Conservation (phyloP, 2,888 invertebrate species). For the Anodontia alba region DNA sequence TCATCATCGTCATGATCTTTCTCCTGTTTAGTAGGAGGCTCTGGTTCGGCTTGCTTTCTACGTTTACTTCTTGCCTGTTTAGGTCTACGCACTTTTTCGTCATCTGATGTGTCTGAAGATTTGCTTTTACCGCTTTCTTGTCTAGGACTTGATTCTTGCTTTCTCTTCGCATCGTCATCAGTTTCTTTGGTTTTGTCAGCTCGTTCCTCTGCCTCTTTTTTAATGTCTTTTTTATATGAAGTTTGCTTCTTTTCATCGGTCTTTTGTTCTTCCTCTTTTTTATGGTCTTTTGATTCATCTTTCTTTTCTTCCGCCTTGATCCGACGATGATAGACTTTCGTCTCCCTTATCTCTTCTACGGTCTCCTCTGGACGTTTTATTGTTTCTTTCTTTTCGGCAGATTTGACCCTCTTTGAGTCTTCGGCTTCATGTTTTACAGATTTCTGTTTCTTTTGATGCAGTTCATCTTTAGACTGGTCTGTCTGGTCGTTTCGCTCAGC, state of each 20-base stretch:
- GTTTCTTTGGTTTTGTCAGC: background rate
- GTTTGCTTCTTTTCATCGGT: background rate
- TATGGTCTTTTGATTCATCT: background rate
- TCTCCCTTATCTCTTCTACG: too few species aligned
- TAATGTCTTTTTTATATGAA: background rate
- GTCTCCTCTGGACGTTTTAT: too few species aligned
- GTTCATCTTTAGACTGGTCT: too few species aligned
- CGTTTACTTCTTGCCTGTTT: background rate
- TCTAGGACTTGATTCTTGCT: background rate
- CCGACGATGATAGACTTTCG: too few species aligned
- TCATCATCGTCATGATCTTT: background rate
- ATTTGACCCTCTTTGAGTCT: too few species aligned
- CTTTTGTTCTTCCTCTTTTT: constrained; percentile 16
- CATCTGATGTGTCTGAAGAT: background rate
- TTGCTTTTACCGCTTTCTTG: background rate
- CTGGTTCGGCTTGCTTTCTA: background rate
- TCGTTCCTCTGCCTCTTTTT: background rate
- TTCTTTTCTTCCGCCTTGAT: background rate
- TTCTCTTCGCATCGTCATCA: background rate
- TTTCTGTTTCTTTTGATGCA: too few species aligned
- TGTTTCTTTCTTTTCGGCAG: too few species aligned
- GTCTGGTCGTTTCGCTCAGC: too few species aligned
- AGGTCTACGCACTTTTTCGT: background rate
- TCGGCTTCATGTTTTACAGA: too few species aligned
- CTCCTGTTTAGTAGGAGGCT: background rate